These are phyloP conservation scores for Caranx ignobilis DNA, from an alignment of 2,113 vertebrate species.

Conservation along the genomic window DNA sequence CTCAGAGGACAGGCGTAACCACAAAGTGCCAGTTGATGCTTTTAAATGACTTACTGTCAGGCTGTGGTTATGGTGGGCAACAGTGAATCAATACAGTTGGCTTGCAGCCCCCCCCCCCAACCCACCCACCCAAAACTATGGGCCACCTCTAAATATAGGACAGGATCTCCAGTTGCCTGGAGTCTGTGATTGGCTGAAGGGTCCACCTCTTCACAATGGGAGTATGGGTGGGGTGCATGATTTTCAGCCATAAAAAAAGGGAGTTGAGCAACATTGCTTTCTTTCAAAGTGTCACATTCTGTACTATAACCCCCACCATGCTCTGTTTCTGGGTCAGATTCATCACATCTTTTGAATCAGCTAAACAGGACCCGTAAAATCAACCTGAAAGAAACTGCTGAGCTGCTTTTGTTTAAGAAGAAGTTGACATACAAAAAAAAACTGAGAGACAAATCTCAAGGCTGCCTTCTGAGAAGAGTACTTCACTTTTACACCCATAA, in stretches of 20 bases:
- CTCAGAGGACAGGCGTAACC: constrained; percentile 25
- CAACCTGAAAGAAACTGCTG: neutral
- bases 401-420: neutral
- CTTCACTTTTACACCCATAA: neutral
- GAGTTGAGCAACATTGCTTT: neutral
- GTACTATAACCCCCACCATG: no score
- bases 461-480: neutral
- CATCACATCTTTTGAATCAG: neutral
- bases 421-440: neutral
- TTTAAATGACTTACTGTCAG: constrained; percentile 59
- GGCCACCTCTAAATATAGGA: constrained; percentile 70
- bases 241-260: neutral
- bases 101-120: constrained; percentile 3
- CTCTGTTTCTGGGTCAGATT: neutral
- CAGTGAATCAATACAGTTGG: constrained; percentile 63
- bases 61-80: constrained; percentile 37
- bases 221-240: constrained; percentile 37
- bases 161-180: constrained; percentile 40
- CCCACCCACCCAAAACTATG: constrained; percentile 4
- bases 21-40: constrained; percentile 54
- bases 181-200: constrained; percentile 23
- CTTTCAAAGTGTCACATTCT: constrained; percentile 17
- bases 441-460: neutral
- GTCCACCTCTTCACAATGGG: constrained; percentile 38
- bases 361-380: neutral